phyloP scores from a whole-genome alignment of 1,140 invertebrate species.

The Chironomus tepperi region DNA sequence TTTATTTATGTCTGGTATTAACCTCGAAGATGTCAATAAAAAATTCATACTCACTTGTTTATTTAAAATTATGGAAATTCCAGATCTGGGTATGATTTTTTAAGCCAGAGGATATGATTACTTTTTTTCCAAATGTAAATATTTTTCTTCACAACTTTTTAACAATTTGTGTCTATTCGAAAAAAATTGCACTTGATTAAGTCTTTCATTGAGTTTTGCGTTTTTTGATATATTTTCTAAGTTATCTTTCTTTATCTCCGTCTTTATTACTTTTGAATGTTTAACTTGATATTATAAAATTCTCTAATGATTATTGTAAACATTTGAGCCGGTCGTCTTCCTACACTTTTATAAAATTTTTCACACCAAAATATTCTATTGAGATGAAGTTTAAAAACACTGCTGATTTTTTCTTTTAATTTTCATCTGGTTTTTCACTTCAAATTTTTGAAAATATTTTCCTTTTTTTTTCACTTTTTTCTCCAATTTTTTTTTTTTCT shows the following conservation, averaged over 20 bases:
- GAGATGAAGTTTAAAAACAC: no score
- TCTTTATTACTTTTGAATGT: neutral
- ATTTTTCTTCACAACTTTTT: neutral
- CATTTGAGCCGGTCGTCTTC: neutral
- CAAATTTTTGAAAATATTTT: neutral
- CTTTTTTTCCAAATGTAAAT: no score
- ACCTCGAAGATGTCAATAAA: no score
- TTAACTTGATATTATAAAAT: neutral
- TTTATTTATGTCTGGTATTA: no score
- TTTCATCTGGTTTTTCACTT: neutral
- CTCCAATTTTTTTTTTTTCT: neutral
- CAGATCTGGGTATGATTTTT: no score
- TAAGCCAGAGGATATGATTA: no score
- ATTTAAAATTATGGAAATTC: no score
- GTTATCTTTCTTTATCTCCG: neutral
- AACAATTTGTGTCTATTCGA: neutral
- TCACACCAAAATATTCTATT: no score
- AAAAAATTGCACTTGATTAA: conserved; percentile 2
- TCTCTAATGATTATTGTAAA: no score
- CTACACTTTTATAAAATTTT: no score
- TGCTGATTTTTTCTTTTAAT: neutral
- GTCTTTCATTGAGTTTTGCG: neutral
- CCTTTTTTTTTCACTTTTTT: neutral
- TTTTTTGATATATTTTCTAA: neutral
- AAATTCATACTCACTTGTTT: no score